Conservation (phyloP, 2,113 vertebrate genomes). For the Muntiacus reevesi region DNA sequence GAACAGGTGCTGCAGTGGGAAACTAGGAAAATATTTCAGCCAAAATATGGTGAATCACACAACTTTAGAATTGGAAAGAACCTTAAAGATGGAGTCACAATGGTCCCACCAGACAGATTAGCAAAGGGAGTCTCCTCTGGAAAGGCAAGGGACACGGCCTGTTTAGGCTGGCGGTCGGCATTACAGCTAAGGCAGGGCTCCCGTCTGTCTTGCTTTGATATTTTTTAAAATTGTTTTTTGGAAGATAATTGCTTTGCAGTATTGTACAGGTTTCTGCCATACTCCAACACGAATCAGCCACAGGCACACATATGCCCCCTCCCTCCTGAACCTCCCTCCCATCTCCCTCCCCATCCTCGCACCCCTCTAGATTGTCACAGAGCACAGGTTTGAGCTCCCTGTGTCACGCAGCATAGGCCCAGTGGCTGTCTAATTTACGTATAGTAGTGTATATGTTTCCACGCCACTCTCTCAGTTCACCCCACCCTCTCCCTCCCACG, state of each 20-base stretch:
- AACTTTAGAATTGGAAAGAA: neutral
- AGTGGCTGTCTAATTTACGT: fast-evolving
- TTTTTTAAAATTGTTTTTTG: neutral
- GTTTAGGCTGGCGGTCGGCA: neutral
- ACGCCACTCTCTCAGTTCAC: neutral
- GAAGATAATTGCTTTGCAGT: neutral
- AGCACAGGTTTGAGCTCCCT: neutral
- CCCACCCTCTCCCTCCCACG: fast-evolving
- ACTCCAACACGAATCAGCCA: neutral
- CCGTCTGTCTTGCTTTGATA: neutral
- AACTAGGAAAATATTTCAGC: neutral
- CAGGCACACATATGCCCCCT: neutral
- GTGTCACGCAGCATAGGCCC: neutral
- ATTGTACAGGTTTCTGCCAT: neutral
- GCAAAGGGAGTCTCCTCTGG: neutral
- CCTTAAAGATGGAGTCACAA: neutral
- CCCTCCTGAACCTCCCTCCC: neutral
- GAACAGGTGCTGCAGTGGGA: neutral
- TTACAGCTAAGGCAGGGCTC: neutral
- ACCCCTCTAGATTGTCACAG: neutral
- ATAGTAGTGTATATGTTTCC: fast-evolving
- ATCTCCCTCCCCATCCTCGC: neutral
- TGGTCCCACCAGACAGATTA: neutral
- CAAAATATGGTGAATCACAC: neutral
- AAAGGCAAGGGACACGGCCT: neutral